Conservation (phyloP, 23 tunicate species). For the Styela plicata region DNA sequence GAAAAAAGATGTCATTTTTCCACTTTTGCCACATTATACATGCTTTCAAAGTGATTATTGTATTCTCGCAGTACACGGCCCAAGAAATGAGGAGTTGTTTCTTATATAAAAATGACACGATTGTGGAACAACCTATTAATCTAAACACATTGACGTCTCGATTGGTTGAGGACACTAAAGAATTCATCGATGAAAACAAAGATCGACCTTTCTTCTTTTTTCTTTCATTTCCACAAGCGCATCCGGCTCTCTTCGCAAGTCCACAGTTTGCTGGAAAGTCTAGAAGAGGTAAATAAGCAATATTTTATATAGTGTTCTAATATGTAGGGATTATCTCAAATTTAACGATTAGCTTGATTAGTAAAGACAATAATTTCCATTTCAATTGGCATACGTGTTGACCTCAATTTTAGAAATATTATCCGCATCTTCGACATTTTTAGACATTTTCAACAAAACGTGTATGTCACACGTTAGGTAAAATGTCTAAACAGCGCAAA, state of each 20-base stretch:
- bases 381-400: no score
- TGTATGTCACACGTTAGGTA: no score
- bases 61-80: not conserved
- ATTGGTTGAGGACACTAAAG: slow-evolving; percentile 19
- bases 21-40: no score
- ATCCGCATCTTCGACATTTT: no score
- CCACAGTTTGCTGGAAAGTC: slow-evolving; percentile 13
- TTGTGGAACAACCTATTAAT: slow-evolving; percentile 30
- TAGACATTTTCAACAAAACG: no score
- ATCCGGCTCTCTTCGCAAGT: slow-evolving; percentile 4
- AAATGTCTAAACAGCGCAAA: no score
- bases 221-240: slow-evolving; percentile 30
- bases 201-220: slow-evolving; percentile 4
- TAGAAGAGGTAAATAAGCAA: slow-evolving; percentile 1
- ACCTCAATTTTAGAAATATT: no score
- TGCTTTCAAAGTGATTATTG: no score
- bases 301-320: not conserved
- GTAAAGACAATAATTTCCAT: no score
- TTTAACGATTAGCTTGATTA: no score
- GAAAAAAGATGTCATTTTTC: no score
- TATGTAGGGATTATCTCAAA: no score
- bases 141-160: slow-evolving; percentile 9
- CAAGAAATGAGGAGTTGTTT: slow-evolving; percentile 6
- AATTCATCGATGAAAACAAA: slow-evolving; percentile 7
- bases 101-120: slow-evolving; percentile 12